Conservation (phyloP, 2,888 invertebrate species). For the Folsomia candida region DNA sequence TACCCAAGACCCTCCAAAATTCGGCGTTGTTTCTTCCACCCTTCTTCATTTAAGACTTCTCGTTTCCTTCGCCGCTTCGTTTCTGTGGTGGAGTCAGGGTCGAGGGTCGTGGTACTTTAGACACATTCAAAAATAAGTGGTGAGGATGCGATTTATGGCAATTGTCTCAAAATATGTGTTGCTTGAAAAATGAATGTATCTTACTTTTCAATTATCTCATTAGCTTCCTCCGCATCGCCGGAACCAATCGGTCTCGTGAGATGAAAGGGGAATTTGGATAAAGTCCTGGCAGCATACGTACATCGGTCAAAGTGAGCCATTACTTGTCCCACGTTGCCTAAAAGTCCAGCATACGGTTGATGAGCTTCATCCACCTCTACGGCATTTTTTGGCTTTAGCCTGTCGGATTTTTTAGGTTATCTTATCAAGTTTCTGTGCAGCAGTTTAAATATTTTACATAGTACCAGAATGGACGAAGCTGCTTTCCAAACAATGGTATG, state of each 20-base stretch:
- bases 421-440: too few relatives aligned
- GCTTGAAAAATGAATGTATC: neutral
- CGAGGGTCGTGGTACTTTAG: too few relatives aligned
- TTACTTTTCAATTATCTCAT: neutral
- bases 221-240: neutral
- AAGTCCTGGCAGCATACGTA: conserved; percentile 23
- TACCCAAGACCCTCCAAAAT: conserved; percentile 18
- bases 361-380: conserved; percentile 1
- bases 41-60: neutral
- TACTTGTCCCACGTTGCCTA: conserved; percentile 22
- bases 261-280: conserved; percentile 33
- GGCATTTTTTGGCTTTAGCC: conserved; percentile 20
- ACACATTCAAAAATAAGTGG: too few relatives aligned
- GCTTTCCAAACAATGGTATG: conserved; percentile 34
- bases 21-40: conserved; percentile 8
- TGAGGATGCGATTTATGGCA: too few relatives aligned
- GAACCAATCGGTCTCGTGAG: conserved; percentile 24
- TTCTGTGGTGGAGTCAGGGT: too few relatives aligned
- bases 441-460: too few relatives aligned
- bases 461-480: conserved; percentile 38
- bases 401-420: conserved; percentile 4
- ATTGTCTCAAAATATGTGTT: neutral
- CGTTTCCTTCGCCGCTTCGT: neutral
- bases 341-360: conserved; percentile 18
- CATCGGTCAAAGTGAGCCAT: conserved; percentile 22